Evolutionary conservation across 1,140 invertebrate species (phyloP).

Genomic region (Oncopodura yosiiana): DNA sequence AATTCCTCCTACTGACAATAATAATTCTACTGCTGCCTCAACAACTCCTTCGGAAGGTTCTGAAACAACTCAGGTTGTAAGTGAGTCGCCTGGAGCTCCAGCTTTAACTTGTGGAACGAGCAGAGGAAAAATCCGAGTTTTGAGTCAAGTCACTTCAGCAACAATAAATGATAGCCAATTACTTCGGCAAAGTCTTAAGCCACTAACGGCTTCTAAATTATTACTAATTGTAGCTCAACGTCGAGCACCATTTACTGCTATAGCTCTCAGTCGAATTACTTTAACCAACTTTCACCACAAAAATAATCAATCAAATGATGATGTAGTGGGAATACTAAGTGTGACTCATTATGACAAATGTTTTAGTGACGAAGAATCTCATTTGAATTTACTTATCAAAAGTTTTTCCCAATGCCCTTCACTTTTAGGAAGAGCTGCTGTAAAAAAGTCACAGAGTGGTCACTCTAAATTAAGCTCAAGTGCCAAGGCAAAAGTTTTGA

Average conservation of each 20-base stretch:
- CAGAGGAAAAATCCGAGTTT: slow-evolving; percentile 22
- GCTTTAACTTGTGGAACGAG: neutral
- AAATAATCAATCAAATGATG: neutral
- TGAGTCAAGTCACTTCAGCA: slow-evolving; percentile 24
- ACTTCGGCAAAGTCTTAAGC: slow-evolving; percentile 21
- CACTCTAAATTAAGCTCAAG: slow-evolving; percentile 19
- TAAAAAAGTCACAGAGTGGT: slow-evolving; percentile 25
- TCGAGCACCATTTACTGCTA: slow-evolving; percentile 5
- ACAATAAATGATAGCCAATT: slow-evolving; percentile 24
- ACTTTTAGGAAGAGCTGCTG: slow-evolving; percentile 22
- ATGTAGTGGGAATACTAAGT: neutral
- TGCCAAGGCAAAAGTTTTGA: slow-evolving; percentile 25
- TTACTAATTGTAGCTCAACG: slow-evolving; percentile 16
- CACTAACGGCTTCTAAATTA: slow-evolving; percentile 15
- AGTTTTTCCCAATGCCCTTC: slow-evolving; percentile 22
- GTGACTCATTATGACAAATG: slow-evolving; percentile 7
- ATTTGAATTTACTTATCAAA: slow-evolving; percentile 7
- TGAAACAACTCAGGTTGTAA: neutral
- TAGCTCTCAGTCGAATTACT: neutral
- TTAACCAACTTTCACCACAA: neutral
- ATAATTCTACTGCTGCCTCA: neutral
- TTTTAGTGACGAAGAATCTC: slow-evolving; percentile 14
- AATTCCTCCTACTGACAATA: neutral
- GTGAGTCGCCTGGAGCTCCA: neutral
- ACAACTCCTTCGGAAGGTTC: neutral